Evolutionary conservation across 2,888 invertebrate species (phyloP), one percentile per base, ranked within the genome.

Genomic region (Nebria brevicollis): DNA sequence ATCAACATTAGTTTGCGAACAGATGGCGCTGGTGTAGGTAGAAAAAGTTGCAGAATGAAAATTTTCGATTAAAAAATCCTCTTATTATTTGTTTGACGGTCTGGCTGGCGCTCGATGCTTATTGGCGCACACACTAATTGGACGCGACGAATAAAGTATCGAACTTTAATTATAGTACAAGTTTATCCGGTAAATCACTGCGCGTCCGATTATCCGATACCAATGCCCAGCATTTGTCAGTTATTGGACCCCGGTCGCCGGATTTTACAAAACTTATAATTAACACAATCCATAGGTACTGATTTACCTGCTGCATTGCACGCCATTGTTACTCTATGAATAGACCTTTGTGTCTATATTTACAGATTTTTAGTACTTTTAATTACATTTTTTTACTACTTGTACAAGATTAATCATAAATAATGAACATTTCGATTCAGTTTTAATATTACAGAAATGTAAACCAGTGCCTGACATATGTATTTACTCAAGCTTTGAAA

Each of bases 71-170:
- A 54, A 54, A 54, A 54, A 54, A 54, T 54, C 11, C 54, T 54
- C 54, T 54, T 54, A 54, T 54, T 54, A 54, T 54, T 54, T 54
- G 54, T 54, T 54, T 3, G 7, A 54, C 54, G 54, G 54, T 54
- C 1, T 13, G 7, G 54, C 54, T 13, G 54, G 8, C 34, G 34
- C 34, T 34, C 34, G 34, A 0, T 34, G 34, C 34, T 4, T 34
- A 34, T 34, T 34, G 34, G 54, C 7, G 54, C 54, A 13, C 54
- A 11, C 54, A 54, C 54, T 54, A 54, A 54, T 54, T 54, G 54
- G 54, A 54, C 54, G 54, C 54, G 54, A 54, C 54, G 54, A 54
- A 54, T 54, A 54, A 54, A 54, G 54, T 54, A 54, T 54, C 54
- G 54, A 54, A 54, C 54, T 54, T 54, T 54, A 54, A 54, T 54